These are phyloP conservation scores for Epinotia ramella DNA, from an alignment of 2,888 invertebrate species.

Conservation along the genomic window DNA sequence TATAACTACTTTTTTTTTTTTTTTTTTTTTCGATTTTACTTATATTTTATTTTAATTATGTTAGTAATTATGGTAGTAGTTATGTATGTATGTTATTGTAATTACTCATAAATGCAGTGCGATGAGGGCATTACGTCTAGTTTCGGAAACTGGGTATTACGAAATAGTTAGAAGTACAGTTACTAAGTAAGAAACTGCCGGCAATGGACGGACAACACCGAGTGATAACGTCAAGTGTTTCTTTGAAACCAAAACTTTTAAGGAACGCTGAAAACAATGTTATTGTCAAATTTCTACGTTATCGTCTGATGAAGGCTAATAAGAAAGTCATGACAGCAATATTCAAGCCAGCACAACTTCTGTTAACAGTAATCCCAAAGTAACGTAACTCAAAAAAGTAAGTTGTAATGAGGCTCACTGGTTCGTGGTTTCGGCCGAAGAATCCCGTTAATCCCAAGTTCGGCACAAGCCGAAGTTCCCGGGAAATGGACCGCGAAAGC, in stretches of 20 bases:
- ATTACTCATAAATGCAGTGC: too few relatives aligned
- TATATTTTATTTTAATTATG: too few relatives aligned
- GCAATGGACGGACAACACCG: too few relatives aligned
- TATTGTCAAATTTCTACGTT: not conserved
- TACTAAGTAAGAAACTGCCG: too few relatives aligned
- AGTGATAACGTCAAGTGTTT: too few relatives aligned
- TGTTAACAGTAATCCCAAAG: not conserved
- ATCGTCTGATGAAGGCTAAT: not conserved
- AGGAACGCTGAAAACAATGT: not conserved
- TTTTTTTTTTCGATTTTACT: too few relatives aligned
- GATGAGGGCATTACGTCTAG: too few relatives aligned
- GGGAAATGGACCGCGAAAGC: slow-evolving; percentile 28
- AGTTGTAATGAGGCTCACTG: slow-evolving; percentile 2
- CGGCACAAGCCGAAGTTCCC: slow-evolving; percentile 13
- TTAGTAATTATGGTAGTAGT: too few relatives aligned
- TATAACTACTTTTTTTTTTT: too few relatives aligned
- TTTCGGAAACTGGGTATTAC: too few relatives aligned
- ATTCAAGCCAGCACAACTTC: not conserved
- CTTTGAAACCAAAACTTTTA: not conserved
- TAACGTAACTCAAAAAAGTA: not conserved
- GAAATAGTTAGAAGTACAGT: too few relatives aligned
- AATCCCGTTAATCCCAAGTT: slow-evolving; percentile 34
- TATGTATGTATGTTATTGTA: too few relatives aligned
- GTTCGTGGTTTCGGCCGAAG: slow-evolving; percentile 11
- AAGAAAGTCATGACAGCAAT: not conserved